These are phyloP conservation scores for Drosophila paracracens DNA, from an alignment of 2,888 invertebrate species.

Conservation along the genomic window DNA sequence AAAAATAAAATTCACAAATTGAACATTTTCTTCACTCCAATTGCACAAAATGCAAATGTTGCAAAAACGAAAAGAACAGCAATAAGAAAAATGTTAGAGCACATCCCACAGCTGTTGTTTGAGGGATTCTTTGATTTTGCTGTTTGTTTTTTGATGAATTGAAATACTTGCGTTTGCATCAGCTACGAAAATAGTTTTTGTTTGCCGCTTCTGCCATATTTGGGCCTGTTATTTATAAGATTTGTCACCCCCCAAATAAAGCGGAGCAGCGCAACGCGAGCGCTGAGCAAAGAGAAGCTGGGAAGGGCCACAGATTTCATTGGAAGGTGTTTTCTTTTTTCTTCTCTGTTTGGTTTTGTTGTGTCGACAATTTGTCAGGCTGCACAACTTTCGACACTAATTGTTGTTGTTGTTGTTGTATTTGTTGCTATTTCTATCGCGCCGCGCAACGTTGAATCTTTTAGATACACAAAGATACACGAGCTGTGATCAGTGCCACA, in stretches of 20 bases:
- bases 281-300: neutral
- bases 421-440: slow-evolving; percentile 31
- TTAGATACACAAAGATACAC: slow-evolving; percentile 20
- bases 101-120: slow-evolving; percentile 30
- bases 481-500: slow-evolving; percentile 64
- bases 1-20: slow-evolving; percentile 10
- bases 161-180: slow-evolving; percentile 1
- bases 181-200: slow-evolving; percentile 35
- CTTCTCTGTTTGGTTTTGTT: neutral
- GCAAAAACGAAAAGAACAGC: slow-evolving; percentile 29
- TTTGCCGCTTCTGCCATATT: slow-evolving; percentile 34
- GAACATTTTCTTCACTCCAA: slow-evolving; percentile 11
- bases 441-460: slow-evolving; percentile 4
- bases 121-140: slow-evolving; percentile 10
- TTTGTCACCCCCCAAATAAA: slow-evolving; percentile 38
- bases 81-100: neutral
- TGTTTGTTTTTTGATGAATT: slow-evolving; percentile 1
- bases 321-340: neutral
- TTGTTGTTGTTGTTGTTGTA: slow-evolving; percentile 28
- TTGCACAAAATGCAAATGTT: slow-evolving; percentile 27
- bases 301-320: neutral
- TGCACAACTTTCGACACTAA: slow-evolving; percentile 46
- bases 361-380: slow-evolving; percentile 42
- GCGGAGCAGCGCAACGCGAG: slow-evolving; percentile 4
- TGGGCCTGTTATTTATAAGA: slow-evolving; percentile 54